These are phyloP conservation scores for Coleophora flavipennella DNA, from an alignment of 2,888 invertebrate genomes.

Conservation along the genomic window DNA sequence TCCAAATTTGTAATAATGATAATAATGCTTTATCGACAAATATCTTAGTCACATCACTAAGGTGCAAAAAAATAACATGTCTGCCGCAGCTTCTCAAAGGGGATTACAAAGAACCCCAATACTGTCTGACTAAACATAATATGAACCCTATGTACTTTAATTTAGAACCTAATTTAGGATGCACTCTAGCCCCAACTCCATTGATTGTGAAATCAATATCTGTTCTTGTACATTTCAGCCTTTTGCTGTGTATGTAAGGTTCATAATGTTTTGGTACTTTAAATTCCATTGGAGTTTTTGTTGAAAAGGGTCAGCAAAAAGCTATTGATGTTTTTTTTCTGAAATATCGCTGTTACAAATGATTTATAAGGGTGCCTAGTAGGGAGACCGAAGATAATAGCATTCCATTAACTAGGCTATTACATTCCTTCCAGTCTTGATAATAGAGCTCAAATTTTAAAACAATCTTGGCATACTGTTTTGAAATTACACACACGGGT, in stretches of 20 bases:
- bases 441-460: too few relatives aligned
- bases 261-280: too few relatives aligned
- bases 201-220: not conserved
- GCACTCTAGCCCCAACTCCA: not conserved
- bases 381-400: conserved; percentile 2
- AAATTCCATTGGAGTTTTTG: not conserved
- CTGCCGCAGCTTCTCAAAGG: conserved; percentile 31
- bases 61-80: conserved; percentile 51
- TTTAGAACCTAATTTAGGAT: conserved; percentile 5
- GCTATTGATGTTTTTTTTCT: not conserved
- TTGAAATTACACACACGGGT: too few relatives aligned
- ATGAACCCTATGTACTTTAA: conserved; percentile 1
- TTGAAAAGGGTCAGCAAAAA: not conserved
- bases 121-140: conserved; percentile 1
- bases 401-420: too few relatives aligned
- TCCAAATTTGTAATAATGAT: conserved; percentile 13
- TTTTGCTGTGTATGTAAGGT: too few relatives aligned
- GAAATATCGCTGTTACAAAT: conserved; percentile 7
- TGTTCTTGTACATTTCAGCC: not conserved
- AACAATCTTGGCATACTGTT: too few relatives aligned
- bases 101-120: conserved; percentile 17
- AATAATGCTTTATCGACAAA: conserved; percentile 29
- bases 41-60: conserved; percentile 16
- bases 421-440: too few relatives aligned
- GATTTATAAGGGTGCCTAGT: conserved; percentile 26